Evolutionary conservation across 1,140 invertebrate genomes (phyloP), one percentile per base, ranked within the genome.

Genomic region (Heliothis subflexa): DNA sequence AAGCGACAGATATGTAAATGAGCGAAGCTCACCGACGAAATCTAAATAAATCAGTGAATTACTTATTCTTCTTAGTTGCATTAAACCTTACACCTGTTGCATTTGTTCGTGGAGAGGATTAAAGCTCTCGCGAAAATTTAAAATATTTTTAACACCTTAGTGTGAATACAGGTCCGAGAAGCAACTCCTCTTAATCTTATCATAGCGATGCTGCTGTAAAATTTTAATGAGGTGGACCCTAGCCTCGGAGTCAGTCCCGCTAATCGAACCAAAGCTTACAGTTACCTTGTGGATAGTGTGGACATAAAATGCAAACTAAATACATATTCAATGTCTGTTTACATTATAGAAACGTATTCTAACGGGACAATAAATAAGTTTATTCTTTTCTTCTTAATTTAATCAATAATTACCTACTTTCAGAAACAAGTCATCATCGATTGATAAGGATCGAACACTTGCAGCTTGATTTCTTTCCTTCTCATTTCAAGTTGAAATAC

Each of bases 181-280:
- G 45, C 47, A 18, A 70, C 66, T 52, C 21, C 40, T 16, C 77
- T 83, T 77, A 76, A 83, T 85, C 81, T 83, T 85, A 83, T 83
- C 78, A 81, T 68, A 79, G 57, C 77, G 78, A 77, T 78, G 79
- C 72, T 79, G 81, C 74, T 78, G 79, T 85, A 83, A 86, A 82
- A 86, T 85, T 86, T 86, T 86, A 85, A 86, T 86, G 83, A 86
- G 79, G 52, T 64, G n/a, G 66, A 62, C 61, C 72, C 74, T 28
- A 71, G 66, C 50, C 50, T 55, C 33, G 66, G 71, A 28, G 72
- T 78, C 33, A 78, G 78, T 86, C 76, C 80, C 83, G 85, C 83
- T 86, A 84, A 81, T 84, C 83, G 79, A 82, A 83, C 76, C n/a
- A 77, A 82, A 79, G 66, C 78, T 75, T 78, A 87, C 82, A 81